Conservation (phyloP, 2,113 vertebrate species). For the Hiodon alosoides region DNA sequence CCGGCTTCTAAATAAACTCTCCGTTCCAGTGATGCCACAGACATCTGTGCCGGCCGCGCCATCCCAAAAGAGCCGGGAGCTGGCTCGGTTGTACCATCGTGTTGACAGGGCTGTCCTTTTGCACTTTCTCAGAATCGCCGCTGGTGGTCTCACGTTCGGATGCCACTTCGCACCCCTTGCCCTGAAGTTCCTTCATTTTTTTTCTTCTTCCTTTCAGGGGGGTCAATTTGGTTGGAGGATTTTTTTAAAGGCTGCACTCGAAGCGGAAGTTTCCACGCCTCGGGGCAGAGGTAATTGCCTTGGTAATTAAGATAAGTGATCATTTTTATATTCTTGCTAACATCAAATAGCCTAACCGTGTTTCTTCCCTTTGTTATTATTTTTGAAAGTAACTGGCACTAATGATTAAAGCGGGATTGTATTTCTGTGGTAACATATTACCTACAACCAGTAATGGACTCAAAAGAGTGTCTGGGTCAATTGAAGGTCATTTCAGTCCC, state of each 20-base stretch:
- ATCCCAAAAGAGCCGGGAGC: slow-evolving; percentile 10
- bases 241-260: slow-evolving; percentile 29
- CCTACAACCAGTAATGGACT: slow-evolving; percentile 65
- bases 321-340: slow-evolving; percentile 57
- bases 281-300: slow-evolving; percentile 54
- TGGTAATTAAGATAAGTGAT: slow-evolving; percentile 59
- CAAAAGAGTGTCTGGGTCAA: slow-evolving; percentile 64
- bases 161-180: slow-evolving; percentile 22
- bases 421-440: slow-evolving; percentile 61
- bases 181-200: slow-evolving; percentile 3
- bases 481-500: slow-evolving; percentile 52
- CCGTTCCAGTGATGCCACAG: slow-evolving; percentile 13
- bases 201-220: background rate
- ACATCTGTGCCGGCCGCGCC: slow-evolving; percentile 7
- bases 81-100: no score
- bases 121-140: background rate
- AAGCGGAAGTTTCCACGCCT: slow-evolving; percentile 36
- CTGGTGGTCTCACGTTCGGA: slow-evolving; percentile 26
- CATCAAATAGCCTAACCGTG: slow-evolving; percentile 53
- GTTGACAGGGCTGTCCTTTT: no score
- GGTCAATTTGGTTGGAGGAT: slow-evolving; percentile 17
- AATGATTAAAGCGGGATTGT: slow-evolving; percentile 34
- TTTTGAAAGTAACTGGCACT: slow-evolving; percentile 18
- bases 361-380: slow-evolving; percentile 46
- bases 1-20: slow-evolving; percentile 30